These are phyloP conservation scores for Rhagoletis pomonella DNA, from an alignment of 1,140 invertebrate genomes.

Conservation along the genomic window DNA sequence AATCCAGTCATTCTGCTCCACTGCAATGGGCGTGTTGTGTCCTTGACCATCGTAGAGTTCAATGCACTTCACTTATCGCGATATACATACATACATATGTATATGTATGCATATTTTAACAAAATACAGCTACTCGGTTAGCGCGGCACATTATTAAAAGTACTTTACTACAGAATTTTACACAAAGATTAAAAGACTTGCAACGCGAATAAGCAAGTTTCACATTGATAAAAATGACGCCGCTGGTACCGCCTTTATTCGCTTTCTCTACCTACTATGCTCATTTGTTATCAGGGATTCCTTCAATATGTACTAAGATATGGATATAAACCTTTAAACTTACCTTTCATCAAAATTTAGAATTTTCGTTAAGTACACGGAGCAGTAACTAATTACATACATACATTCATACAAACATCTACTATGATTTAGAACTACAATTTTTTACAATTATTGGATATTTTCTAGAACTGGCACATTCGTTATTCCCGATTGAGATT, in stretches of 20 bases:
- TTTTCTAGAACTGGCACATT: not conserved
- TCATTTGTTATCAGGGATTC: not conserved
- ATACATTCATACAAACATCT: not conserved
- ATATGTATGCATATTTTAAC: no score
- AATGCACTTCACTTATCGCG: not conserved
- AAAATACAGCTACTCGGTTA: not conserved
- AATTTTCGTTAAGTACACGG: not conserved
- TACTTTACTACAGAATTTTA: not conserved
- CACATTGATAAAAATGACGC: not conserved
- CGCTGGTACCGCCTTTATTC: not conserved
- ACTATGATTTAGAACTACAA: not conserved
- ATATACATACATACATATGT: no score
- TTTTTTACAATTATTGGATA: not conserved
- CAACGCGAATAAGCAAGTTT: not conserved
- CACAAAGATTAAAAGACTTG: not conserved
- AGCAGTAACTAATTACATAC: not conserved
- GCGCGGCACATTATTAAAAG: not conserved
- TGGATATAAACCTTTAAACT: not conserved
- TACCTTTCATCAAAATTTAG: conserved; percentile 28
- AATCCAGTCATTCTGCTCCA: no score
- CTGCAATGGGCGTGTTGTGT: no score
- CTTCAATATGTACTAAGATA: not conserved
- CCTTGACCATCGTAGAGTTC: not conserved
- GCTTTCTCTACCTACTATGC: no score
- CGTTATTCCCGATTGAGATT: not conserved